Evolutionary conservation across 2,888 invertebrate species (phyloP).

Genomic region (Polydrusus cervinus): DNA sequence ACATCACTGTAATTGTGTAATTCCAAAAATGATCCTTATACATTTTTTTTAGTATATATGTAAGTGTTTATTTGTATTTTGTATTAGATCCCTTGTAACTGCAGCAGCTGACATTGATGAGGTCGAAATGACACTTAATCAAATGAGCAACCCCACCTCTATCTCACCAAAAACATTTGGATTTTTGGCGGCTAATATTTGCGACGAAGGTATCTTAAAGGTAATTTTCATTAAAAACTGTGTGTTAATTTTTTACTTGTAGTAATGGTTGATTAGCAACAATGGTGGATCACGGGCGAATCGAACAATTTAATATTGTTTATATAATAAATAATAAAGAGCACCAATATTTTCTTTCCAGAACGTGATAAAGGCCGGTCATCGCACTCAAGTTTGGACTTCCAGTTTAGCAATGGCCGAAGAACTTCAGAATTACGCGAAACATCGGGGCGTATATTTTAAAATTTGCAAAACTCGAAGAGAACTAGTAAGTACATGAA

Average conservation of each 20-base stretch:
- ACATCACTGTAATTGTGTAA: no score
- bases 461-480: conserved; percentile 90
- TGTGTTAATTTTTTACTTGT: no score
- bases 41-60: no score
- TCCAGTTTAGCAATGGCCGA: conserved; percentile 74
- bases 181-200: conserved; percentile 43
- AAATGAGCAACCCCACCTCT: conserved; percentile 10
- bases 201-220: conserved; percentile 48
- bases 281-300: no score
- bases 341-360: conserved; percentile 64
- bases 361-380: conserved; percentile 94
- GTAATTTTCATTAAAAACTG: no score
- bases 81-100: neutral
- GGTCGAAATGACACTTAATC: neutral
- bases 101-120: neutral
- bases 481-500: conserved; percentile 83
- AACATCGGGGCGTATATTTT: conserved; percentile 66
- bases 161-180: conserved; percentile 45
- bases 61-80: no score
- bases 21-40: conserved; percentile 1
- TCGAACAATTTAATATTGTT: no score
- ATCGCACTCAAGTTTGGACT: conserved; percentile 95
- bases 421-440: conserved; percentile 49
- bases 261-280: no score
- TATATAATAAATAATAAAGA: neutral